These are phyloP conservation scores for Nomada fucata DNA, from an alignment of 2,888 invertebrate species.

Conservation along the genomic window DNA sequence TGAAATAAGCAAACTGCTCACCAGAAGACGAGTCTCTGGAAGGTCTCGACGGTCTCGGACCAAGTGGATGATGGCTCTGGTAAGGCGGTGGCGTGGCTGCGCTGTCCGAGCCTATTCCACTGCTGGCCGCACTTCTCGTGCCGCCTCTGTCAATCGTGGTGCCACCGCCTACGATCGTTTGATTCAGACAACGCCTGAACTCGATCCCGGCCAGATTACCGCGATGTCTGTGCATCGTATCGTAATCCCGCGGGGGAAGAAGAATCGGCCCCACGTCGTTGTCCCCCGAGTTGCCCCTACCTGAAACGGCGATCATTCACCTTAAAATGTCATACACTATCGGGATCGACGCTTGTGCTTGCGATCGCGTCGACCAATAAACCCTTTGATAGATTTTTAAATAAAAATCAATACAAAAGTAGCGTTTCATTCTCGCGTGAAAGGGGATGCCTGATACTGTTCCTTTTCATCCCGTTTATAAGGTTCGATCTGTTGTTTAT, in stretches of 20 bases:
- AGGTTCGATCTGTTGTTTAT: no score
- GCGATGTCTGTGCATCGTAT: conserved; percentile 93
- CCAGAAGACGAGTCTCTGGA: conserved; percentile 83
- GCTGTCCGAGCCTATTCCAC: conserved; percentile 95
- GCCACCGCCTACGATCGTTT: conserved; percentile 88
- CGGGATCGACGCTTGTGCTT: not conserved
- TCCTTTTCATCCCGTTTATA: no score
- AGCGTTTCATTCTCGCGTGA: no score
- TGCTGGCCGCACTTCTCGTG: conserved; percentile 90
- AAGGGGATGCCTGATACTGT: no score
- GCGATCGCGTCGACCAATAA: not conserved
- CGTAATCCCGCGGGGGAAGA: conserved; percentile 97
- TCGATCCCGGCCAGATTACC: conserved; percentile 92
- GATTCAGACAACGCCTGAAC: conserved; percentile 88
- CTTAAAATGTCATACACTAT: not conserved
- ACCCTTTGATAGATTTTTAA: no score
- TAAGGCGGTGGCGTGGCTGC: conserved; percentile 90
- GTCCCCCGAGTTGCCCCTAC: conserved; percentile 81
- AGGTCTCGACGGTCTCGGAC: conserved; percentile 81
- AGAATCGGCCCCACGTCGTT: conserved; percentile 89
- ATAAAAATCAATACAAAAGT: no score
- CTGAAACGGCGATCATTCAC: conserved; percentile 62
- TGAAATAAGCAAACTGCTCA: conserved; percentile 65
- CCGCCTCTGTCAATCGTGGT: conserved; percentile 79
- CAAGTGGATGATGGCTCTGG: conserved; percentile 79